Evolutionary conservation across 2,888 invertebrate genomes (phyloP), one percentile per base, ranked within the genome.

Genomic region (Rhorus exstirpatorius): DNA sequence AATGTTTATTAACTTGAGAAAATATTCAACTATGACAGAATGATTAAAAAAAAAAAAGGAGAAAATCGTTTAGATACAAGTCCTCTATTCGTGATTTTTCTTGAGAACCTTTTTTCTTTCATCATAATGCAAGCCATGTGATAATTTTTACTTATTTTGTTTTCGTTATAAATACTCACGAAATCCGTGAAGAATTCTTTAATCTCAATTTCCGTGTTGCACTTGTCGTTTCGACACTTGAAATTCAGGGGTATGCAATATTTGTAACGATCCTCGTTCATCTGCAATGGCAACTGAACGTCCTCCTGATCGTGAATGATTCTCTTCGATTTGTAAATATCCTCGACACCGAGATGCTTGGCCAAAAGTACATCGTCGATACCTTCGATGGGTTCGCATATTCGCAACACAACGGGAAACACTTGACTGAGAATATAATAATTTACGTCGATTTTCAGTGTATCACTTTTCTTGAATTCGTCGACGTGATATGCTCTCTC

Each of bases 401-500:
- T 96, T 86, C 99, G 95, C 31, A 97, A 96, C 82, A 99, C 96
- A 0, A 99, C 99, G 0, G 99, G 99, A 93, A 99, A 98, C 53
- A 99, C 95, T 94, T 99, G 99, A 90, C 98, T 97, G 0, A 97
- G 95, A 85, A 99, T 94, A 93, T 99, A 99, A 93, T 99, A 99
- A 86, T 96, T 95, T 1, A 95, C 95, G 93, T 99, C 99, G 1
- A 97, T 94, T 92, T 96, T 96, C 0, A 98, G 93, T 12, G 91
- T 89, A 67, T 96, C 95, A 3, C 93, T 94, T 85, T 95, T 95
- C 91, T 97, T 97, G 46, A 98, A 92, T 92, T 99, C 99, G 84
- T 98, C 98, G 61, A 97, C 94, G 91, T 99, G 98, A 92, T 99
- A 99, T 0, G 98, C 98, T 88, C 99, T 94, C 93, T 99, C 99